Base-by-base conservation (phyloP, 2,888 invertebrate species). In the Drosophila melanosoma region DNA sequence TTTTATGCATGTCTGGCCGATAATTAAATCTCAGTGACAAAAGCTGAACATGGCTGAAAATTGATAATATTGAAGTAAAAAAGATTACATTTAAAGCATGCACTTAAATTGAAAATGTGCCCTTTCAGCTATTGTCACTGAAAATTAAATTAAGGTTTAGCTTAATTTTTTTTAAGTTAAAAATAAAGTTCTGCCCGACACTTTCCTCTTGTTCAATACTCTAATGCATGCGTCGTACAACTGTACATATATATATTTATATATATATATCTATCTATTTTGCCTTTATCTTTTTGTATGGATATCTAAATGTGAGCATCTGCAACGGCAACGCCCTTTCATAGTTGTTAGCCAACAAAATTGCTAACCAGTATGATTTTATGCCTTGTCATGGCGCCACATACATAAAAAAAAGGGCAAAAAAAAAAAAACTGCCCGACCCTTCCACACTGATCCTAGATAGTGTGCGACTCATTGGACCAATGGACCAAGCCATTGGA, bases 381-480 rank as follows among this genome's bases (percentile, higher is more conserved):
- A 58, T 61, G 78, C 67, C 69, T 48, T 63, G 69, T 76, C 68
- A 68, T 76, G 74, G 70, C 70, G 74, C 49, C 81, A 57, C 60
- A 82, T 63, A 76, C 56, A 53, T 12, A 40, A 23, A 32, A 51
- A 20, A 66, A 60, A 29, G 26, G 8, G 12, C 20, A 5, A 29
- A n/a, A 52, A 32, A 35, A 33, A 51, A 33, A 51, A 52, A 71
- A 58, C 65, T 61, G 60, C 76, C 63, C 58, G 36, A 60, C 58
- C 74, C 65, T 54, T 38, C 61, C 58, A 61, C 65, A 69, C 61
- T 54, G 88, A 88, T 85, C 57, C 49, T 59, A 85, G 86, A 88
- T 88, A 83, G 76, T 35, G 56, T 65, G 69, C 72, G 69, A 69
- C 64, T 68, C 68, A 80, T 8, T 65, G 80, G 68, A 68, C 66